phyloP scores from a whole-genome alignment of 2,888 invertebrate genomes.

The Drymonia ruficornis region DNA sequence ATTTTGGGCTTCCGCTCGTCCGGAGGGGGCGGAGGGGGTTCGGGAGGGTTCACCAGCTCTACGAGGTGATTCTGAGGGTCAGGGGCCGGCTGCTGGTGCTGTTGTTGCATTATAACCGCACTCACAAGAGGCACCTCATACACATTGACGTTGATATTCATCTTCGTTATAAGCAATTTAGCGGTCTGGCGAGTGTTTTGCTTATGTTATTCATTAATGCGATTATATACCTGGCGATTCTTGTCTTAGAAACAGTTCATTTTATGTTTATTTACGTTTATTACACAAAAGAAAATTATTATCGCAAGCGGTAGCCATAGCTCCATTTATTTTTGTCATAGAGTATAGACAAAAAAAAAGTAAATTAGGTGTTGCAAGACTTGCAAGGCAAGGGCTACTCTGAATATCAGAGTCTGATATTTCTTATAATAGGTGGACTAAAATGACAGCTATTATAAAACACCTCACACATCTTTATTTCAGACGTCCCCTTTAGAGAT shows the following conservation, averaged over 20 bases:
- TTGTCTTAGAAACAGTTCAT: slow-evolving; percentile 9
- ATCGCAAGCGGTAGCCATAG: slow-evolving; percentile 31
- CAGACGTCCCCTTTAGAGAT: too few species aligned
- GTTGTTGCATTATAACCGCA: slow-evolving; percentile 34
- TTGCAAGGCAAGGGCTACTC: too few species aligned
- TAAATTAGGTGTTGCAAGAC: background rate
- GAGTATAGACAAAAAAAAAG: slow-evolving; percentile 6
- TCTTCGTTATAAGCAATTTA: slow-evolving; percentile 29
- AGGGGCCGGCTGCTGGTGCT: slow-evolving; percentile 34
- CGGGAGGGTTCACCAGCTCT: slow-evolving; percentile 32
- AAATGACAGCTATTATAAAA: too few species aligned
- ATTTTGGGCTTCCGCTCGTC: slow-evolving; percentile 55
- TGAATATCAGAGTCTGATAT: too few species aligned
- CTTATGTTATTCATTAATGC: slow-evolving; percentile 20
- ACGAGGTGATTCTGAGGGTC: slow-evolving; percentile 39
- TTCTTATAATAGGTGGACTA: too few species aligned
- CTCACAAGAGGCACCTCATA: slow-evolving; percentile 48
- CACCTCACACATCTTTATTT: too few species aligned
- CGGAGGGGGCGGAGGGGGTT: slow-evolving; percentile 34
- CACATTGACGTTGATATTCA: slow-evolving; percentile 57
- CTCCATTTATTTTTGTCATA: slow-evolving; percentile 23
- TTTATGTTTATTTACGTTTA: slow-evolving; percentile 30
- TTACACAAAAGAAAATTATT: slow-evolving; percentile 33
- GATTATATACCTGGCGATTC: slow-evolving; percentile 6
- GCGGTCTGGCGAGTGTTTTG: slow-evolving; percentile 9